Conservation (phyloP, 2,113 vertebrate species). For the Petroica traversi region DNA sequence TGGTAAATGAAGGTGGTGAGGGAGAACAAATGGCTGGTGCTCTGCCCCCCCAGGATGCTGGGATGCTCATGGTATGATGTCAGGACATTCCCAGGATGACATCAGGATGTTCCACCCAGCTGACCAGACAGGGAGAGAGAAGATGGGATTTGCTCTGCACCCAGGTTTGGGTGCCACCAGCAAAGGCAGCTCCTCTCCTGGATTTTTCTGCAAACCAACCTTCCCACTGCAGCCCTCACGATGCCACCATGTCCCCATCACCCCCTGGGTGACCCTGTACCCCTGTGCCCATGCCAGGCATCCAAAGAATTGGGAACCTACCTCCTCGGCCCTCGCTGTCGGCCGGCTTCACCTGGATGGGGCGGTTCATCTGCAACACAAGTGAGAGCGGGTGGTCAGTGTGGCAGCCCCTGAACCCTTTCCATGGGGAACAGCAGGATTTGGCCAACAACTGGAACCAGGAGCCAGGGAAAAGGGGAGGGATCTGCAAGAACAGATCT, state of each 20-base stretch:
- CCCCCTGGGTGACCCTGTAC: fast-evolving
- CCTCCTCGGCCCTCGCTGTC: slow-evolving; percentile 99
- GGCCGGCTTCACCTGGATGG: slow-evolving; percentile 98
- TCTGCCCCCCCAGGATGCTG: not conserved
- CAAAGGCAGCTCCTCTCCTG: not conserved
- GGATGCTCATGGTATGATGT: not conserved
- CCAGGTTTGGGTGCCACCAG: not conserved
- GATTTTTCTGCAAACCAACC: not conserved
- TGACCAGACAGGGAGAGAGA: not conserved
- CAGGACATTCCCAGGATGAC: not conserved
- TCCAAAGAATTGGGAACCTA: slow-evolving; percentile 62
- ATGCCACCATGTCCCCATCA: not conserved
- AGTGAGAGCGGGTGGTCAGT: not conserved
- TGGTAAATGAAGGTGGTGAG: not conserved
- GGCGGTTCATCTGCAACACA: slow-evolving; percentile 93
- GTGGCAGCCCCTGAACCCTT: fast-evolving
- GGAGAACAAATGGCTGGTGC: fast-evolving
- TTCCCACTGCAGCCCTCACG: fast-evolving
- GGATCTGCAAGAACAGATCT: not conserved
- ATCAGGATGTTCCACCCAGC: not conserved
- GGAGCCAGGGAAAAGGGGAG: not conserved
- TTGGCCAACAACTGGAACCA: not conserved
- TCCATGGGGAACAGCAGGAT: not conserved
- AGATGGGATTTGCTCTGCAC: not conserved
- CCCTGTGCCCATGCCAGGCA: fast-evolving